Percentiles rank a stretch among this genome's conserved stretches.
These are phyloP conservation scores for Buathra laborator DNA, from an alignment of 2,888 invertebrate species.

Conservation along the genomic window DNA sequence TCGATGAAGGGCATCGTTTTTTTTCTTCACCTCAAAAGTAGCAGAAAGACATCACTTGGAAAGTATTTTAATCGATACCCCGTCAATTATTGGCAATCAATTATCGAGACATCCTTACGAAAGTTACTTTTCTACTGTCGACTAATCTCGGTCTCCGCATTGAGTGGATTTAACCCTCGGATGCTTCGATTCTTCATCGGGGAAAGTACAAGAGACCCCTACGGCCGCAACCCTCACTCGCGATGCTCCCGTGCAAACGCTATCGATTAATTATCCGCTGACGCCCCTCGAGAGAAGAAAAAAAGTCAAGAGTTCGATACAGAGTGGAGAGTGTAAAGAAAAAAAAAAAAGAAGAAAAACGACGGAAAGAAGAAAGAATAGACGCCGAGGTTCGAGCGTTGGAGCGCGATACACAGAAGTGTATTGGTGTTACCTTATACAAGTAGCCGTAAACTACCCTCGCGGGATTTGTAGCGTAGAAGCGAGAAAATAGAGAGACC, in stretches of 20 bases:
- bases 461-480: conserved; percentile 65
- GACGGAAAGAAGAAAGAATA: conserved; percentile 27
- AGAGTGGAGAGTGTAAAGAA: conserved; percentile 23
- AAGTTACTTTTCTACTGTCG: conserved; percentile 7
- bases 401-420: conserved; percentile 33
- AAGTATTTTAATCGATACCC: conserved; percentile 32
- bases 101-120: conserved; percentile 2
- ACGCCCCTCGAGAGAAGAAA: conserved; percentile 51
- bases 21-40: background rate
- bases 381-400: conserved; percentile 23
- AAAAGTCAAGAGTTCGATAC: conserved; percentile 63
- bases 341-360: conserved; percentile 9
- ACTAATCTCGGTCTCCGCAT: conserved; percentile 1
- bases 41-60: background rate
- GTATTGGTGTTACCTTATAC: conserved; percentile 54
- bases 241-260: conserved; percentile 36
- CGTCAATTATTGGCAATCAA: conserved; percentile 1
- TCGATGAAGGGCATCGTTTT: background rate
- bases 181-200: conserved; percentile 52
- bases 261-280: conserved; percentile 67
- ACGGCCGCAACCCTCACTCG: conserved; percentile 45
- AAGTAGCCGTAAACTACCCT: conserved; percentile 67
- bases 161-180: conserved; percentile 13
- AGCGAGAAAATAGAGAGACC: conserved; percentile 53
- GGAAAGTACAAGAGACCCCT: conserved; percentile 26